Base-by-base conservation (phyloP, 2,113 vertebrate genomes). In the Lipotes vexillifer region DNA sequence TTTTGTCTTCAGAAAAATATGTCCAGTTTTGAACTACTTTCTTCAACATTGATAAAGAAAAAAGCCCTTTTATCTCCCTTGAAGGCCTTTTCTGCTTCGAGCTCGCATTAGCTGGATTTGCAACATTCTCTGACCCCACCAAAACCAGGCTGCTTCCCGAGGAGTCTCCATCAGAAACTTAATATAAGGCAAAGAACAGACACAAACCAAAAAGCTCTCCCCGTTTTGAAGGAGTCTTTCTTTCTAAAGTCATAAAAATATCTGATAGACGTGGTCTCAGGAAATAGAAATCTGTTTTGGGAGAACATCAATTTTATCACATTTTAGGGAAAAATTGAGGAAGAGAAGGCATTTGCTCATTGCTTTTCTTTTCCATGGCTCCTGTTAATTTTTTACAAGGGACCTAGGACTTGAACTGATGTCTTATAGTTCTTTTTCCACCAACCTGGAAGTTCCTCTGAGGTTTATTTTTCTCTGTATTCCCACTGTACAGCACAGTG, bases 1-100 rank as follows among this genome's bases (percentile, higher is more conserved):
- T 94, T 94, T 97, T 98, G 98, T 98, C 98, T 98, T 98, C 97
- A 91, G 97, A 98, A 98, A 96, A 97, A 98, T 92, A 93, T 97
- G 87, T 68, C 95, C 93, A 63, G 94, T 97, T 98, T 98, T 97
- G 97, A 98, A 98, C 95, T 93, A 97, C 98, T 97, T 98, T 94
- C 94, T 98, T 97, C 97, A 97, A 96, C 96, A 84, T 57, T 66
- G 93, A 97, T 97, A 94, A 98, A 98, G 97, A 98, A 97, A 97
- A 97, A 96, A 96, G 52, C 27, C 44, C 75, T 98, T 97, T 98
- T 94, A 98, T 98, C 96, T 96, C 77, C 52, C 94, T 97, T 71
- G 93, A 97, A 98, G 96, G 69, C 78, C 90, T 96, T 96, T 97
- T 82, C 21, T 77, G 96, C 98, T 98, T 96, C 23, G 71, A 97